Evolutionary conservation across 2,888 invertebrate genomes (phyloP).

Genomic region (Coenonympha arcania): DNA sequence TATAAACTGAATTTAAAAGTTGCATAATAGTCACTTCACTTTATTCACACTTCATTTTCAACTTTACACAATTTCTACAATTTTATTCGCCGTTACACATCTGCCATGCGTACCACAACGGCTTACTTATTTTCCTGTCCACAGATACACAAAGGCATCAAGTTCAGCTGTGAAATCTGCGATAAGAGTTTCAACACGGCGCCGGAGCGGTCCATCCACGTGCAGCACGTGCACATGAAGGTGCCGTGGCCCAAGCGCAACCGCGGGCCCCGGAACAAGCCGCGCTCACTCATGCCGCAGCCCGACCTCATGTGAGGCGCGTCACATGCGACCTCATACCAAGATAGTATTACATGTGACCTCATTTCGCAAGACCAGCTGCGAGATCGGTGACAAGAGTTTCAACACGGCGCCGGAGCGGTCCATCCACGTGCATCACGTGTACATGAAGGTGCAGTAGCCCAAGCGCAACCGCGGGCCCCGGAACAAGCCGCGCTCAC

Average conservation of each 20-base stretch:
- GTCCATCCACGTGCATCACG: conserved; percentile 1
- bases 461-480: conserved; percentile 2
- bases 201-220: neutral
- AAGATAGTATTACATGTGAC: no score
- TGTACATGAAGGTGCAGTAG: conserved; percentile 4
- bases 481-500: neutral
- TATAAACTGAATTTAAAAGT: no score
- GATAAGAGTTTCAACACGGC: conserved; percentile 6
- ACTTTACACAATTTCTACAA: no score
- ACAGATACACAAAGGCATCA: conserved; percentile 7
- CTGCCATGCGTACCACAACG: no score
- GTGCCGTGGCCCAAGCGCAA: conserved; percentile 4
- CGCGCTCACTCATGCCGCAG: neutral
- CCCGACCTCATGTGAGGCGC: neutral
- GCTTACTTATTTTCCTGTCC: no score
- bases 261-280: neutral
- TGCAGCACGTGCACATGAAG: conserved; percentile 4
- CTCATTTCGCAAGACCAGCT: neutral
- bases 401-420: conserved; percentile 5
- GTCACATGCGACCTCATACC: neutral
- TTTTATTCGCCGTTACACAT: no score
- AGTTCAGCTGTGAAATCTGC: conserved; percentile 3
- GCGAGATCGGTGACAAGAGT: conserved; percentile 3
- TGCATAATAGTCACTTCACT: no score
- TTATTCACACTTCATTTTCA: no score